Conservation (phyloP, 2,113 vertebrate genomes). For the Apodemus speciosus region DNA sequence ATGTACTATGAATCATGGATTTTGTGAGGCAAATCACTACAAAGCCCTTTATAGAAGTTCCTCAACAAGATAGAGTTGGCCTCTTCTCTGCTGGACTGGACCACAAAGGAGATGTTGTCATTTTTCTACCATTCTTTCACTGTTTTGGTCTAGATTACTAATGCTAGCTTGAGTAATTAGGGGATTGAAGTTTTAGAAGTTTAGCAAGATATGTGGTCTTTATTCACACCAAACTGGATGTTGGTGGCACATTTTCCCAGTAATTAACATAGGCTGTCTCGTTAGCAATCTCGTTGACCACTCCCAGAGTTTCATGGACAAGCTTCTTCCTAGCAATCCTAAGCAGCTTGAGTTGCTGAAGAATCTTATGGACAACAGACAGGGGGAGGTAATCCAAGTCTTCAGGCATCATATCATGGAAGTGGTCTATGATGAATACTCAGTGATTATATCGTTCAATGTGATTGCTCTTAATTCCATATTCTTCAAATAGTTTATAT, state of each 20-base stretch:
- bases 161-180: slow-evolving; percentile 88
- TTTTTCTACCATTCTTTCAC: slow-evolving; percentile 98
- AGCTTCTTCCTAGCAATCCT: slow-evolving; percentile 98
- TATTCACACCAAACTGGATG: slow-evolving; percentile 97
- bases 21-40: slow-evolving; percentile 97
- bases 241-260: slow-evolving; percentile 97
- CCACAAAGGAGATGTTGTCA: slow-evolving; percentile 97
- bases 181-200: slow-evolving; percentile 94
- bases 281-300: slow-evolving; percentile 99
- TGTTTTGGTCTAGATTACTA: slow-evolving; percentile 94
- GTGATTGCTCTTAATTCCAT: slow-evolving; percentile 97
- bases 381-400: slow-evolving; percentile 97
- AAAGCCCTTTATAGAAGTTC: slow-evolving; percentile 94
- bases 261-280: slow-evolving; percentile 96
- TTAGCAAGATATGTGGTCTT: slow-evolving; percentile 97
- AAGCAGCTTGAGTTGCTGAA: slow-evolving; percentile 97
- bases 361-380: slow-evolving; percentile 96
- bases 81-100: slow-evolving; percentile 95
- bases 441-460: slow-evolving; percentile 97
- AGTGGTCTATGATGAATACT: slow-evolving; percentile 98
- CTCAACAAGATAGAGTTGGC: slow-evolving; percentile 97
- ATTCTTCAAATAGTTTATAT: slow-evolving; percentile 95
- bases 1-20: slow-evolving; percentile 97
- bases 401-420: slow-evolving; percentile 94
- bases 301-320: slow-evolving; percentile 96